phyloP scores from a whole-genome alignment of 2,888 invertebrate genomes.

The Scaptomyza flava region DNA sequence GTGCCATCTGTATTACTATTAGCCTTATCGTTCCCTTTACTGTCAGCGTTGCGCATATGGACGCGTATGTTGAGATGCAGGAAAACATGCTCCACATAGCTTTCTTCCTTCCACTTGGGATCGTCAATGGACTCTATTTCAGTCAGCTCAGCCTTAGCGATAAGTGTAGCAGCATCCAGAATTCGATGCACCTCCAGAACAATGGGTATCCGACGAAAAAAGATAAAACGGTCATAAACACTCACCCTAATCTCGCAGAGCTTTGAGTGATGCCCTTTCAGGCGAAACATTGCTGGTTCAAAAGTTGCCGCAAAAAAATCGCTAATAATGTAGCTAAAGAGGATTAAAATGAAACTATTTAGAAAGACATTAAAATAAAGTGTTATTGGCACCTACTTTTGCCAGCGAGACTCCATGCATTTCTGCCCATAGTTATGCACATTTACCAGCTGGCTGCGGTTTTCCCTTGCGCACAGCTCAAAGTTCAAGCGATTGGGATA shows the following conservation, averaged over 20 bases:
- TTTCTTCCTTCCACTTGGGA: slow-evolving; percentile 79
- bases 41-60: slow-evolving; percentile 1
- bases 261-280: slow-evolving; percentile 79
- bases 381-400: slow-evolving; percentile 54
- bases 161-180: slow-evolving; percentile 67
- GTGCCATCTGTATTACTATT: slow-evolving; percentile 33
- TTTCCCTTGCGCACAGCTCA: slow-evolving; percentile 57
- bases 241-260: slow-evolving; percentile 69
- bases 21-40: background rate
- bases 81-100: slow-evolving; percentile 74
- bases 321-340: slow-evolving; percentile 69
- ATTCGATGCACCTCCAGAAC: slow-evolving; percentile 79
- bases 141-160: slow-evolving; percentile 70
- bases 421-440: slow-evolving; percentile 77
- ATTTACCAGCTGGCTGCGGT: slow-evolving; percentile 70
- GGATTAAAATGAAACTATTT: background rate
- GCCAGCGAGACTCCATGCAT: slow-evolving; percentile 81
- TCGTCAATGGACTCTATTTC: slow-evolving; percentile 81
- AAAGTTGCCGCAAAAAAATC: slow-evolving; percentile 75
- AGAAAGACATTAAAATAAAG: background rate
- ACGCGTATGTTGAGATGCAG: slow-evolving; percentile 71
- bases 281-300: slow-evolving; percentile 68
- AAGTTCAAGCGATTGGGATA: slow-evolving; percentile 78
- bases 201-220: slow-evolving; percentile 79
- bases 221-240: slow-evolving; percentile 60